Evolutionary conservation across 2,888 invertebrate species (phyloP).

Genomic region (Argyra leucocephala): DNA sequence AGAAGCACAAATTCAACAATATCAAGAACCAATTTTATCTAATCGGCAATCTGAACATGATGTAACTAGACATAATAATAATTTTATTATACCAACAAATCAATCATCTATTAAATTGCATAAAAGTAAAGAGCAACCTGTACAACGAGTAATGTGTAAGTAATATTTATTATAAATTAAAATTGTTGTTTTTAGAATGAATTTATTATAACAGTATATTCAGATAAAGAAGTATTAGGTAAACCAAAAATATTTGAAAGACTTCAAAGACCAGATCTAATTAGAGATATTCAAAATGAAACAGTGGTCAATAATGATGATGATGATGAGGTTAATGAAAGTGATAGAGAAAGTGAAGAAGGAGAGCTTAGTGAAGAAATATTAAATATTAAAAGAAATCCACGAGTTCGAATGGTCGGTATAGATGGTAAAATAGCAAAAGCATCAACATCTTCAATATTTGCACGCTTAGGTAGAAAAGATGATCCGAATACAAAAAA

Average conservation of each 20-base stretch:
- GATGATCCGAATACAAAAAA: constrained; percentile 21
- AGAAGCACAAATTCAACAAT: background rate
- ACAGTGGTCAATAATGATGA: constrained; percentile 7
- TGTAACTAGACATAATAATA: background rate
- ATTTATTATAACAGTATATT: constrained; percentile 31
- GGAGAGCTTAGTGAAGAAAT: constrained; percentile 26
- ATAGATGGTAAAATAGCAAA: constrained; percentile 22
- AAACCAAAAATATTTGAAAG: constrained; percentile 36
- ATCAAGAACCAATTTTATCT: background rate
- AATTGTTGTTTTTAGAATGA: constrained; percentile 8
- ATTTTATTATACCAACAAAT: background rate
- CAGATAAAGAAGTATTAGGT: constrained; percentile 32
- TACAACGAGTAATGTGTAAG: background rate
- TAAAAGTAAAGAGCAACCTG: background rate
- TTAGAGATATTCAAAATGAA: constrained; percentile 21
- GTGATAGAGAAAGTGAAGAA: constrained; percentile 24
- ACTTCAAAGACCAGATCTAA: constrained; percentile 20
- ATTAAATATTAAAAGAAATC: constrained; percentile 23
- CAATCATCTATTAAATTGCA: background rate
- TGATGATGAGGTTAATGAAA: constrained; percentile 14
- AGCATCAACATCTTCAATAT: constrained; percentile 34
- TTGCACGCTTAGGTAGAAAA: constrained; percentile 39
- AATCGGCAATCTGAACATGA: background rate
- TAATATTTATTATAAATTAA: background rate
- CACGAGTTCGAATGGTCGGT: constrained; percentile 31